Conservation (phyloP, 2,888 invertebrate species). For the Luperina testacea region DNA sequence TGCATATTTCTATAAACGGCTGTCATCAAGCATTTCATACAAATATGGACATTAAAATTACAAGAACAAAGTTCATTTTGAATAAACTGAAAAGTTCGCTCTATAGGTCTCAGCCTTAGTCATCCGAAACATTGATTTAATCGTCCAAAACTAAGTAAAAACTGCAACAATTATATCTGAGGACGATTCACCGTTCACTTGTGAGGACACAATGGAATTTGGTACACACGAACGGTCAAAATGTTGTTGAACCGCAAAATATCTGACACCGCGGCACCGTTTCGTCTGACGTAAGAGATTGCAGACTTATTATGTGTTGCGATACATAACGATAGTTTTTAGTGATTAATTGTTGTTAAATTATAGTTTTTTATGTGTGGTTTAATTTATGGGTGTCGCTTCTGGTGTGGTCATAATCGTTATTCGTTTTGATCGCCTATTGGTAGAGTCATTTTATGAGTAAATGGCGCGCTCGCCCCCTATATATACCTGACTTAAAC, state of each 20-base stretch:
- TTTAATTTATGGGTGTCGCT: constrained; percentile 6
- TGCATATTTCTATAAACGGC: not conserved
- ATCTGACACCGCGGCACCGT: constrained; percentile 62
- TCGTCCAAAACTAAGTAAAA: constrained; percentile 23
- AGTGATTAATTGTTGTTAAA: constrained; percentile 35
- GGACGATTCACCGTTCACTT: constrained; percentile 41
- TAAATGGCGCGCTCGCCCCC: not conserved
- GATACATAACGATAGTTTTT: constrained; percentile 24
- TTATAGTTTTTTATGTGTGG: constrained; percentile 32
- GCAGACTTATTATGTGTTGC: constrained; percentile 52
- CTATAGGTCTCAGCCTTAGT: not conserved
- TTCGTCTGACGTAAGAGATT: constrained; percentile 59
- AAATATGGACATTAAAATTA: not conserved
- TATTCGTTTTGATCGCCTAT: not conserved
- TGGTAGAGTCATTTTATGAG: not conserved
- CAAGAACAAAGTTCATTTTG: not conserved
- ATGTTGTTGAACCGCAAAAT: constrained; percentile 61
- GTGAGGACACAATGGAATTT: constrained; percentile 50
- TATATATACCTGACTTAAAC: too few species aligned
- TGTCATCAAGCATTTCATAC: not conserved
- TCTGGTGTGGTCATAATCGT: constrained; percentile 4
- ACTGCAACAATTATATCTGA: constrained; percentile 31
- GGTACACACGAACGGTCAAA: constrained; percentile 28
- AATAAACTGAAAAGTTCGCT: not conserved
- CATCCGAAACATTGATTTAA: constrained; percentile 20